Base-by-base conservation (phyloP, 2,888 invertebrate genomes). In the Octodonta nipae region DNA sequence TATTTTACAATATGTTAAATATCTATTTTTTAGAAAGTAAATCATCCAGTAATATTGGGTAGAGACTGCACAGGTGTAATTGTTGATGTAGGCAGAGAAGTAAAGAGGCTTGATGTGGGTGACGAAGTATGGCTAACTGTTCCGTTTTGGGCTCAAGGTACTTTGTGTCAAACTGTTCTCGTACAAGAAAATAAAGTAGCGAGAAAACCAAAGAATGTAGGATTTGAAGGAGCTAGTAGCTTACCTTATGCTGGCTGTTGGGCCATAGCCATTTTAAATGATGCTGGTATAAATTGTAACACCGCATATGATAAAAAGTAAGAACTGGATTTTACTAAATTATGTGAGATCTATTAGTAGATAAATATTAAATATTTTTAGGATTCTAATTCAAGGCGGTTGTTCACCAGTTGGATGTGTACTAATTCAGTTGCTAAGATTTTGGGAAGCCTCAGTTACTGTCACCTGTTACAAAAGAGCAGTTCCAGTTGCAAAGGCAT, bases 11-110 rank as follows among this genome's bases (percentile, higher is more conserved):
- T n/a, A n/a, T n/a, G n/a, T n/a, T n/a, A n/a, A n/a, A n/a, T n/a
- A n/a, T n/a, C n/a, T n/a, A n/a, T n/a, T n/a, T n/a, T n/a, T n/a
- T n/a, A n/a, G n/a, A n/a, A n/a, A n/a, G n/a, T 58, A 25, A 65
- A 64, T 38, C 53, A 69, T 38, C 73, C 75, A 10, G 61, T 75
- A 28, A 65, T 67, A 26, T 53, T 76, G 17, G 77, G 77, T 1
- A 63, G 76, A 40, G 73, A 73, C 50, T 74, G 75, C 50, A 61
- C 73, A 6, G 77, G 77, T 15, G 52, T 73, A 22, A 65, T 76
- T 6, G 60, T 70, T 13, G 73, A 73, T 41, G 63, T 73, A 26
- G 76, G 76, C n/a, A 61, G 58, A 38, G 61, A 62, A 40, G 74
- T 75, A 5, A 61, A 60, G 13, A 60, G 66, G 36, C 65, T 75